Evolutionary conservation across 2,113 vertebrate species (phyloP).

Genomic region (Eptatretus burgeri): DNA sequence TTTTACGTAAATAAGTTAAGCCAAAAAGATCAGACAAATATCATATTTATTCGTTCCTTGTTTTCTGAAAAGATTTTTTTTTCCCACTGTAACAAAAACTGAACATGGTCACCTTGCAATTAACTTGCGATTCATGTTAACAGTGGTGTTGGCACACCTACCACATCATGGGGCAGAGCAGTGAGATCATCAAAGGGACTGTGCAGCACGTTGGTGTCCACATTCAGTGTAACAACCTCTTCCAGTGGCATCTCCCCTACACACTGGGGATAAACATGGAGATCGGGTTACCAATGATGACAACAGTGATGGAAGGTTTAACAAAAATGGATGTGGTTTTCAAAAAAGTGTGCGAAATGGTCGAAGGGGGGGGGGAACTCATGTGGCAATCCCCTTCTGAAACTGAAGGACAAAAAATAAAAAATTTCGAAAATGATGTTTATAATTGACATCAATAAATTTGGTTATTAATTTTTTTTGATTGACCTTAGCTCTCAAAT

Average conservation of each 20-base stretch:
- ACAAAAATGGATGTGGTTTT: slow-evolving; percentile 9
- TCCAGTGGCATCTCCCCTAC: slow-evolving; percentile 52
- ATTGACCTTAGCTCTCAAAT: no score
- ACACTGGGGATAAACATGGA: slow-evolving; percentile 23
- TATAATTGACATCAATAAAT: no score
- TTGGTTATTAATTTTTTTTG: no score
- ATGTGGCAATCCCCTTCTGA: slow-evolving; percentile 8
- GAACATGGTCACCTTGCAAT: background rate
- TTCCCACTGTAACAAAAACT: background rate
- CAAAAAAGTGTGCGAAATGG: slow-evolving; percentile 8
- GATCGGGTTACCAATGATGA: slow-evolving; percentile 1
- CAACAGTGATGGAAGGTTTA: background rate
- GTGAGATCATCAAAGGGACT: slow-evolving; percentile 78
- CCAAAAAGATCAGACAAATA: no score
- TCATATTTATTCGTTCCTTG: no score
- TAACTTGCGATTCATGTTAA: background rate
- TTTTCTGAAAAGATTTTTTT: background rate
- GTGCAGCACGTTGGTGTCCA: slow-evolving; percentile 85
- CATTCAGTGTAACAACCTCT: slow-evolving; percentile 52
- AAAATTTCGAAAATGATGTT: background rate
- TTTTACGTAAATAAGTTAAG: no score
- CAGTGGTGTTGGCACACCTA: slow-evolving; percentile 15
- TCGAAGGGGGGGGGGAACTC: slow-evolving; percentile 7
- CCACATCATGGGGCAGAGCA: slow-evolving; percentile 74
- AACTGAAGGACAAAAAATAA: slow-evolving; percentile 7